These are phyloP conservation scores for Lepus oiostolus DNA, from an alignment of 2,797 vertebrate genomes.

Conservation along the genomic window DNA sequence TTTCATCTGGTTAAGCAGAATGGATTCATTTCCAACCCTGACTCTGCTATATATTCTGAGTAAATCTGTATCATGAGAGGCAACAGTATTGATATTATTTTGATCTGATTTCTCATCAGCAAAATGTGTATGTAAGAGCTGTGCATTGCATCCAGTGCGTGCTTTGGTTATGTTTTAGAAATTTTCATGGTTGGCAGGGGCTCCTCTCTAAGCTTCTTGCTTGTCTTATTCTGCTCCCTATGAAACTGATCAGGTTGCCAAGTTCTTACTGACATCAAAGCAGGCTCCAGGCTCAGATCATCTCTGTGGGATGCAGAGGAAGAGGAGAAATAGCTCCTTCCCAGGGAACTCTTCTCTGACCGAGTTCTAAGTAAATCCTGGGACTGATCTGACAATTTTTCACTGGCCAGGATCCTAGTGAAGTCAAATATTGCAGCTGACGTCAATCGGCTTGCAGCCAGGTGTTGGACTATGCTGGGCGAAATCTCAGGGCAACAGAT, in stretches of 20 bases:
- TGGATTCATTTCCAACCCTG: conserved; percentile 72
- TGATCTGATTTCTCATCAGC: conserved; percentile 59
- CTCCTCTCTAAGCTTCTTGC: conserved; percentile 68
- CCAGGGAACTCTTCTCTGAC: conserved; percentile 74
- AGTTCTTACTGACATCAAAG: conserved; percentile 85
- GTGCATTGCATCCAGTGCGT: conserved; percentile 41
- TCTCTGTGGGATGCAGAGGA: conserved; percentile 82
- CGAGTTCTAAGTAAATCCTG: conserved; percentile 77
- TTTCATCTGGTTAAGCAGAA: conserved; percentile 72
- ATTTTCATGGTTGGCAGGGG: conserved; percentile 73
- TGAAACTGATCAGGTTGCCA: conserved; percentile 82
- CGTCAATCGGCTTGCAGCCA: conserved; percentile 76
- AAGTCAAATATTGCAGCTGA: conserved; percentile 80
- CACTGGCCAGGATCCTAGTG: conserved; percentile 53
- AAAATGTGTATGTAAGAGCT: conserved; percentile 21
- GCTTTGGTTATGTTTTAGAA: conserved; percentile 73
- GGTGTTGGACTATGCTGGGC: conserved; percentile 49
- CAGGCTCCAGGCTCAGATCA: conserved; percentile 81
- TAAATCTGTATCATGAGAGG: conserved; percentile 65
- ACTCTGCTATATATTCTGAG: conserved; percentile 64
- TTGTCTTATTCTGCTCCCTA: conserved; percentile 80
- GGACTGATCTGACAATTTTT: conserved; percentile 72
- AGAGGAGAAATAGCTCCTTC: conserved; percentile 83
- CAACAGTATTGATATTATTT: conserved; percentile 57
- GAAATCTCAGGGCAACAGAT: conserved; percentile 73